These are phyloP conservation scores for Byasa hedistus DNA, from an alignment of 2,888 invertebrate genomes.

Conservation along the genomic window DNA sequence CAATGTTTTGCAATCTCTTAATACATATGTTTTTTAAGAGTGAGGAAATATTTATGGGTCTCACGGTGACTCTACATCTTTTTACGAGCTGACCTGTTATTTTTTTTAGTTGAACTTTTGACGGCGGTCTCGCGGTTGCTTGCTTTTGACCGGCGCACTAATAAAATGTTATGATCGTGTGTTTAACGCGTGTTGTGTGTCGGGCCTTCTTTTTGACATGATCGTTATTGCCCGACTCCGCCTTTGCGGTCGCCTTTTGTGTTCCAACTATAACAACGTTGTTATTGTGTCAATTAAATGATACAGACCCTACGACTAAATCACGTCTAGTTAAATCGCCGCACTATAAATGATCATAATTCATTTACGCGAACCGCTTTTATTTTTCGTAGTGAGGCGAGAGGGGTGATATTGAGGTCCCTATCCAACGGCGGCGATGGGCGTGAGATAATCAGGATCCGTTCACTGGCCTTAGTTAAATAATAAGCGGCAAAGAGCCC, in stretches of 20 bases:
- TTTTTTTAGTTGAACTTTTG: conserved; percentile 76
- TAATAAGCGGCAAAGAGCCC: conserved; percentile 71
- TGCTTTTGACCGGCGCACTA: conserved; percentile 78
- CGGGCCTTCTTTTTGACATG: conserved; percentile 78
- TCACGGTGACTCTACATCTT: conserved; percentile 71
- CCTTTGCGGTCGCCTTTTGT: conserved; percentile 75
- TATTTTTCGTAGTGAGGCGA: conserved; percentile 38
- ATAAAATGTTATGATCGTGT: conserved; percentile 80
- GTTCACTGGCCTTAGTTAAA: conserved; percentile 73
- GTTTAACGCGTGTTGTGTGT: conserved; percentile 78
- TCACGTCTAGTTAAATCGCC: conserved; percentile 59
- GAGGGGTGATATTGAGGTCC: conserved; percentile 43
- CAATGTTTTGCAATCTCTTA: conserved; percentile 17
- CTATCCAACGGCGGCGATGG: conserved; percentile 52
- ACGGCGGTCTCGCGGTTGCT: conserved; percentile 75
- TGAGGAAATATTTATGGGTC: conserved; percentile 35
- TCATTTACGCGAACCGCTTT: conserved; percentile 52
- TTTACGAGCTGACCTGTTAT: conserved; percentile 75
- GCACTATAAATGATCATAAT: conserved; percentile 44
- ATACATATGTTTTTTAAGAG: conserved; percentile 10
- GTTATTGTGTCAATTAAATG: conserved; percentile 76
- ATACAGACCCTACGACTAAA: conserved; percentile 64
- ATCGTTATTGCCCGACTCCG: conserved; percentile 73
- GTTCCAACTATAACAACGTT: conserved; percentile 70
- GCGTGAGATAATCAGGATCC: conserved; percentile 62